Evolutionary conservation across 2,113 vertebrate genomes (phyloP).

Genomic region (Sylvia atricapilla): DNA sequence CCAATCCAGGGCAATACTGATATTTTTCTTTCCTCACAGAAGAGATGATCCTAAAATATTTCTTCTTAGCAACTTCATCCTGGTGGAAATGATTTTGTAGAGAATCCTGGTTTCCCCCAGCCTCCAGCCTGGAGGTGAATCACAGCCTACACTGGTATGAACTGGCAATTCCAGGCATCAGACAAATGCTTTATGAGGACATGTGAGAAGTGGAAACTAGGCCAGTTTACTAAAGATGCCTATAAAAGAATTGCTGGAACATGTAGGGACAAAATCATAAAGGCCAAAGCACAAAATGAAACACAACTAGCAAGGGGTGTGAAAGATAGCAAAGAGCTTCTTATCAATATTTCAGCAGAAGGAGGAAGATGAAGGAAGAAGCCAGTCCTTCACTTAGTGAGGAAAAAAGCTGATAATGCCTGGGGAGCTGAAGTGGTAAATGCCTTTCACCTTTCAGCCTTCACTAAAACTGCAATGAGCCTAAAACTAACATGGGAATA

Average conservation of each 20-base stretch:
- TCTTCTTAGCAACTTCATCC: not conserved
- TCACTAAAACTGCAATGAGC: not conserved
- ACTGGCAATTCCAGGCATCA: not conserved
- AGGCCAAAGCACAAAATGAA: not conserved
- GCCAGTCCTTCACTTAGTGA: not conserved
- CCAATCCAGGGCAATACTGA: not conserved
- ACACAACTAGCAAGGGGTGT: not conserved
- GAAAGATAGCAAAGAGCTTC: not conserved
- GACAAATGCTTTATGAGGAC: not conserved
- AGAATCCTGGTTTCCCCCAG: not conserved
- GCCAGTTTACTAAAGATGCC: not conserved
- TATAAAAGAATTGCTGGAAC: not conserved
- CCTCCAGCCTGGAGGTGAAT: not conserved
- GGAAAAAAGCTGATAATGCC: not conserved
- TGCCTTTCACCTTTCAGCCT: not conserved
- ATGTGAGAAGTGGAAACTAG: not conserved
- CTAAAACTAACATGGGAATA: not conserved
- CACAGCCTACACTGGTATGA: fast-evolving
- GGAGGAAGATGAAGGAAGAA: not conserved
- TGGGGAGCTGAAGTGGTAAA: not conserved
- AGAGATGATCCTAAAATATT: not conserved
- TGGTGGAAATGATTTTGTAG: not conserved
- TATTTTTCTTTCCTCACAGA: not conserved
- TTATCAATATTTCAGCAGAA: slow-evolving; percentile 27
- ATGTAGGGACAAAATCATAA: not conserved